Evolutionary conservation across 2,888 invertebrate species (phyloP), one percentile per base, ranked within the genome.

Genomic region (Lutraria lutraria): DNA sequence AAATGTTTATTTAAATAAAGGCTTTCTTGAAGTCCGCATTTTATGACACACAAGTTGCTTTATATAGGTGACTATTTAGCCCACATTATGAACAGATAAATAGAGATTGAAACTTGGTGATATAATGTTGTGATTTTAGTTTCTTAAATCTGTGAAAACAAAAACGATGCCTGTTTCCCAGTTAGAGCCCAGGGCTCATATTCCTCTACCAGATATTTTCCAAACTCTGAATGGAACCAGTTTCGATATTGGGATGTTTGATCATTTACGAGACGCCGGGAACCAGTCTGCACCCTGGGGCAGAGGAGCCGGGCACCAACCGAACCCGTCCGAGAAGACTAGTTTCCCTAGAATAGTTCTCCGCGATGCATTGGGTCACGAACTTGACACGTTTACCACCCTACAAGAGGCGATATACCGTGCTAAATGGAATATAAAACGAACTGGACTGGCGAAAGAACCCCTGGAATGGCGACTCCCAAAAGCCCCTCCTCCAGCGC

Each of bases 391-490:
- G 0, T 95, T 95, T 89, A 95, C 96, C 0, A 89, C 93, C 3
- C 90, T 95, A 29, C 96, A 96, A 87, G 94, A 95, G 53, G 95
- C 95, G n/a, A 95, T 95, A 25, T 95, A 95, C 83, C 87, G 93
- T 72, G 94, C 93, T 15, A 92, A 92, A 87, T 92, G 92, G 93
- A 93, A 92, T 63, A 91, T 93, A 0, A 91, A 88, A 76, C 89
- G 90, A 19, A 85, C 93, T 0, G 90, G 91, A 1, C 88, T 92
- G 53, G 92, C 93, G 0, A 87, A 83, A 31, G 93, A 91, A 6
- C 92, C 95, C 0, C 89, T 94, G 21, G 95, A 96, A 89, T 96
- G 96, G 96, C 91, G 96, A 10, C 93, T 96, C 0, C 96, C 96
- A 0, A 94, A 96, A 81, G 95, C 94, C 0, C 95, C 96, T 0